Percentiles rank a stretch among this genome's conserved stretches.
Evolutionary conservation across 2,888 invertebrate genomes (phyloP).

Genomic region (Clanis bilineata): DNA sequence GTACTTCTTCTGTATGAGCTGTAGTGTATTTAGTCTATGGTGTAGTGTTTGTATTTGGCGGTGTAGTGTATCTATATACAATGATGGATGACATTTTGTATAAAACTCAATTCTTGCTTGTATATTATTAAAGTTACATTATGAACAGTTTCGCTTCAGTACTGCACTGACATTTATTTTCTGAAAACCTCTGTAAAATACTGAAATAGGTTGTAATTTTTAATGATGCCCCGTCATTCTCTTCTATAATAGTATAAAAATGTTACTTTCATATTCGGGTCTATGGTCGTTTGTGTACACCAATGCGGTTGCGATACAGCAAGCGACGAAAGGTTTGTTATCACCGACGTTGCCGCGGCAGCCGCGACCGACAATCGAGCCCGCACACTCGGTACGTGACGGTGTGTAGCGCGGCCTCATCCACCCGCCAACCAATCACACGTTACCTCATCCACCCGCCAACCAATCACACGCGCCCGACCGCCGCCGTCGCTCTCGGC

Average conservation of each 20-base stretch:
- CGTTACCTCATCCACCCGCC: constrained; percentile 30
- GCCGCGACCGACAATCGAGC: constrained; percentile 49
- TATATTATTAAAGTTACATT: not conserved
- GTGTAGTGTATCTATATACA: too few species aligned
- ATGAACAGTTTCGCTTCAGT: too few species aligned
- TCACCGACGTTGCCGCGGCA: constrained; percentile 66
- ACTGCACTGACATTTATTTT: too few species aligned
- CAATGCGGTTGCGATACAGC: constrained; percentile 45
- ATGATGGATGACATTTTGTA: too few species aligned
- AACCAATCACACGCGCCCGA: not conserved
- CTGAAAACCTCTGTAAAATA: too few species aligned
- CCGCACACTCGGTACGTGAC: constrained; percentile 63
- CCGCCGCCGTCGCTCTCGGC: not conserved
- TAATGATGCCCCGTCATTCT: too few species aligned
- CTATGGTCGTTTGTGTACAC: constrained; percentile 35
- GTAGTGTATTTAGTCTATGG: not conserved
- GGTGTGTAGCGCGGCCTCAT: constrained; percentile 37
- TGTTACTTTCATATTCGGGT: constrained; percentile 14
- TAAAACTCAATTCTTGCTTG: not conserved
- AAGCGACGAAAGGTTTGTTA: constrained; percentile 71
- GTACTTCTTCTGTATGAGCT: not conserved
- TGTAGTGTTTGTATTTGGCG: not conserved
- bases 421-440: constrained; percentile 9
- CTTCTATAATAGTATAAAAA: not conserved
- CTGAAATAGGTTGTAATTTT: too few species aligned